A percentile compares a stretch with the other conserved stretches of the same genome.
Evolutionary conservation across 2,888 invertebrate species (phyloP).

Genomic region (Anodontia alba): DNA sequence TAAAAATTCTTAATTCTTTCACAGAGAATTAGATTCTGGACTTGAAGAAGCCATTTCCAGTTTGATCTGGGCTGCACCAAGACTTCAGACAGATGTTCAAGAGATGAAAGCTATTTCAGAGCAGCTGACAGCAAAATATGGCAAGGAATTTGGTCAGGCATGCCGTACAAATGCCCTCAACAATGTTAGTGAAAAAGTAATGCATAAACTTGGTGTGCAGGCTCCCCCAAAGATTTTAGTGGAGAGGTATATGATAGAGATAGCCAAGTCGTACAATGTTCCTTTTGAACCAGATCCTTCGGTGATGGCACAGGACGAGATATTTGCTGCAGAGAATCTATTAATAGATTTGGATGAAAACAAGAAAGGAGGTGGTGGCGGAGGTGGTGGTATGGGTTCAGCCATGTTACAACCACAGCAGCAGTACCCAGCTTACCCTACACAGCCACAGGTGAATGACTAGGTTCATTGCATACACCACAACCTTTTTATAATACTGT

Average conservation of each 20-base stretch:
- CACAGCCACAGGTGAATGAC: constrained; percentile 14
- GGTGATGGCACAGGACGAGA: constrained; percentile 80
- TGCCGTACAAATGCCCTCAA: constrained; percentile 93
- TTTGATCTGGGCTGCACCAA: constrained; percentile 98
- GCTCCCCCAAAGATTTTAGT: constrained; percentile 98
- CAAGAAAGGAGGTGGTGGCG: constrained; percentile 66
- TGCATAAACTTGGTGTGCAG: constrained; percentile 85
- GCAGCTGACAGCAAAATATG: constrained; percentile 95
- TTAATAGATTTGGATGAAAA: constrained; percentile 78
- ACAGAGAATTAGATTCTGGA: constrained; percentile 93
- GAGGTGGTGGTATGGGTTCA: constrained; percentile 62
- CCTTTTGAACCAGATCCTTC: constrained; percentile 96
- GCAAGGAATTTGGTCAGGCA: constrained; percentile 93
- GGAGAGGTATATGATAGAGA: constrained; percentile 96
- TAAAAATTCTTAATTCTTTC: constrained; percentile 56
- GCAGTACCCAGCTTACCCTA: constrained; percentile 50
- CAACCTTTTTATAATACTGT: no score
- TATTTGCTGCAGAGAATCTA: constrained; percentile 76
- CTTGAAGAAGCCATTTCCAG: constrained; percentile 98
- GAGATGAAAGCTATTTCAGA: constrained; percentile 93
- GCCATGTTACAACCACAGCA: constrained; percentile 37
- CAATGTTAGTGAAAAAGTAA: constrained; percentile 95
- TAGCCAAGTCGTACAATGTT: constrained; percentile 97
- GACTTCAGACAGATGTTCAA: constrained; percentile 89
- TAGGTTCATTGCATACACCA: no score